These are phyloP conservation scores for Agriopis aurantiaria DNA, from an alignment of 2,888 invertebrate genomes.

Conservation along the genomic window DNA sequence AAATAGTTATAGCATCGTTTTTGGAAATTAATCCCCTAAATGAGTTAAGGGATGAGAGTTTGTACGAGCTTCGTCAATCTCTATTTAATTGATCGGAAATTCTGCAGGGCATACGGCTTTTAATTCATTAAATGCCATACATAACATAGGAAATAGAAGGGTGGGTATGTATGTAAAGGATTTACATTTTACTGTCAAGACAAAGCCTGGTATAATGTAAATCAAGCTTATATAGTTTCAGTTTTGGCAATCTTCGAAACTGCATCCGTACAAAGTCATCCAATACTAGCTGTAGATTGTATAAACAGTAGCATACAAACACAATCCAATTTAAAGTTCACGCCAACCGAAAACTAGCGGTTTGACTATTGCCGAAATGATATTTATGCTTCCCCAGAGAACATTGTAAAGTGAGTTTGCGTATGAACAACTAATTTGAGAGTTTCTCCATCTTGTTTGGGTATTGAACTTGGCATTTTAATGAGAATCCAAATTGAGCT, in stretches of 20 bases:
- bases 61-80: too few species aligned
- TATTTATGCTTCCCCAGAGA: constrained; percentile 35
- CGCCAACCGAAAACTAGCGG: constrained; percentile 18
- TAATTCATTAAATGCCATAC: too few species aligned
- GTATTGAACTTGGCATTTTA: not conserved
- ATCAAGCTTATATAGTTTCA: not conserved
- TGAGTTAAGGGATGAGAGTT: too few species aligned
- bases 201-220: not conserved
- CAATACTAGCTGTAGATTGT: constrained; percentile 38
- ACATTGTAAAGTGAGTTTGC: constrained; percentile 16
- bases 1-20: too few species aligned
- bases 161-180: too few species aligned
- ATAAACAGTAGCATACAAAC: constrained; percentile 13
- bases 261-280: constrained; percentile 24
- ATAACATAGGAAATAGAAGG: too few species aligned
- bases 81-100: too few species aligned
- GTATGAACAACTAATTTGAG: constrained; percentile 23
- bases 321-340: constrained; percentile 3
- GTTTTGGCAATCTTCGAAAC: constrained; percentile 10
- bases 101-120: too few species aligned
- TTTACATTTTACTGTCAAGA: too few species aligned
- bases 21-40: too few species aligned
- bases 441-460: constrained; percentile 13
- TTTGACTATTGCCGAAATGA: constrained; percentile 34
- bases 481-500: not conserved